These are phyloP conservation scores for Cottoperca gobio DNA, from an alignment of 2,797 vertebrate species.

Conservation along the genomic window DNA sequence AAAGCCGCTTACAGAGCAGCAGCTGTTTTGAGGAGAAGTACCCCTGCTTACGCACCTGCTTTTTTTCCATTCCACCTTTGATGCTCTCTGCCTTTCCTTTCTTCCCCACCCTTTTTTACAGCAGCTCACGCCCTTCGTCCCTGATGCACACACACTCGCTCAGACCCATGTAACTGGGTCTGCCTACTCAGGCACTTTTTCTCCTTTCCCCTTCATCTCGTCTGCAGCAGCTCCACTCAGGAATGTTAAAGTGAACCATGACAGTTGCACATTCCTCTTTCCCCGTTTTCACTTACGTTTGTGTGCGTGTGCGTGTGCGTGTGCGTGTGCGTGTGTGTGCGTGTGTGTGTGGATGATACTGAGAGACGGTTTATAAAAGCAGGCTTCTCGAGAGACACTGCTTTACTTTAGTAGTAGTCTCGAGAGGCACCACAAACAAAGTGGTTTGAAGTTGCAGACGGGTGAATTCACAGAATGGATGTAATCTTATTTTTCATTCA, in stretches of 20 bases:
- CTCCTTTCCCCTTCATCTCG: slow-evolving; percentile 13
- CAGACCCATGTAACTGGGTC: slow-evolving; percentile 21
- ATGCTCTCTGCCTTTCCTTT: slow-evolving; percentile 19
- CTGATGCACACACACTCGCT: slow-evolving; percentile 12
- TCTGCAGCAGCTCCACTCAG: slow-evolving; percentile 43
- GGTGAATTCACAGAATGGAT: too few species aligned
- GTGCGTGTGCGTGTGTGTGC: background rate
- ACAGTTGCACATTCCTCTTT: slow-evolving; percentile 58
- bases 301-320: slow-evolving; percentile 9
- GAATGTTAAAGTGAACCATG: slow-evolving; percentile 63
- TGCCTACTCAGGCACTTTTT: slow-evolving; percentile 49
- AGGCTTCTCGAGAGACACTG: background rate
- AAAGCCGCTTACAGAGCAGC: background rate
- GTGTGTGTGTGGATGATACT: background rate
- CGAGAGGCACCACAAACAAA: slow-evolving; percentile 7
- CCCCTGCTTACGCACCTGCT: slow-evolving; percentile 31
- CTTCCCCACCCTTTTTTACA: background rate
- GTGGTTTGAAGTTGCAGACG: slow-evolving; percentile 20
- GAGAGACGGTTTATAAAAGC: background rate
- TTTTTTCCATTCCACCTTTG: slow-evolving; percentile 21
- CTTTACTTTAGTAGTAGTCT: slow-evolving; percentile 18
- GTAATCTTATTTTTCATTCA: too few species aligned
- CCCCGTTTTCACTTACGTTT: slow-evolving; percentile 25
- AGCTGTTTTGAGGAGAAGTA: slow-evolving; percentile 2
- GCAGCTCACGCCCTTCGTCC: background rate